These are phyloP conservation scores for Sipha flava DNA, from an alignment of 1,140 invertebrate genomes.

Conservation along the genomic window DNA sequence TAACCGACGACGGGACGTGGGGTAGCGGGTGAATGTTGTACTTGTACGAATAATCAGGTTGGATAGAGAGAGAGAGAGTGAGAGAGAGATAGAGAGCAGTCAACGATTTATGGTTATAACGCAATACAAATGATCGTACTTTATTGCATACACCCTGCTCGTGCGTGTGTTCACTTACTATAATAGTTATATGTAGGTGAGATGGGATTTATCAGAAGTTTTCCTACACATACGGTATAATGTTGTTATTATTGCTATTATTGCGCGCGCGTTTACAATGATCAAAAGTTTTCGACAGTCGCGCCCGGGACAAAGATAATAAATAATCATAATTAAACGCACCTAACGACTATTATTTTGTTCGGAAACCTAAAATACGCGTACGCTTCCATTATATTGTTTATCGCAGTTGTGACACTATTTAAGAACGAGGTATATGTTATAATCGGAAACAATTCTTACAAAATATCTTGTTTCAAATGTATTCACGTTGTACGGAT, in stretches of 20 bases:
- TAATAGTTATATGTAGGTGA: not conserved
- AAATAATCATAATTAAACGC: conserved; percentile 14
- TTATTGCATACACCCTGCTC: not conserved
- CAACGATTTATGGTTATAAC: not conserved
- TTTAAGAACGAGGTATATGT: not conserved
- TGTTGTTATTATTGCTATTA: not conserved
- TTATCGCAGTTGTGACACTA: not conserved
- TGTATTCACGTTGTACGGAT: too few relatives aligned
- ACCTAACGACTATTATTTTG: not conserved
- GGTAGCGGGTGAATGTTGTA: too few relatives aligned
- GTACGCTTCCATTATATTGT: not conserved
- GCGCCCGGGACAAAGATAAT: not conserved
- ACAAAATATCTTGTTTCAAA: not conserved
- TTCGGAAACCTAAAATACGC: not conserved
- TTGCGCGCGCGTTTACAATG: not conserved
- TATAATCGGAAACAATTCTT: not conserved
- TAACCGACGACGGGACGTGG: too few relatives aligned
- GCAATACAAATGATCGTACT: not conserved
- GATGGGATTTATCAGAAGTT: not conserved
- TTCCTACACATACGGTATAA: not conserved
- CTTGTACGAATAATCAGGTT: too few relatives aligned
- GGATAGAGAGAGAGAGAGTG: too few relatives aligned
- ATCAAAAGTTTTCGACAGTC: not conserved
- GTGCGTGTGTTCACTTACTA: not conserved
- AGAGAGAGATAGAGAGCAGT: too few relatives aligned